Evolutionary conservation across 2,888 invertebrate genomes (phyloP).

Genomic region (Dolichomitus sp.): DNA sequence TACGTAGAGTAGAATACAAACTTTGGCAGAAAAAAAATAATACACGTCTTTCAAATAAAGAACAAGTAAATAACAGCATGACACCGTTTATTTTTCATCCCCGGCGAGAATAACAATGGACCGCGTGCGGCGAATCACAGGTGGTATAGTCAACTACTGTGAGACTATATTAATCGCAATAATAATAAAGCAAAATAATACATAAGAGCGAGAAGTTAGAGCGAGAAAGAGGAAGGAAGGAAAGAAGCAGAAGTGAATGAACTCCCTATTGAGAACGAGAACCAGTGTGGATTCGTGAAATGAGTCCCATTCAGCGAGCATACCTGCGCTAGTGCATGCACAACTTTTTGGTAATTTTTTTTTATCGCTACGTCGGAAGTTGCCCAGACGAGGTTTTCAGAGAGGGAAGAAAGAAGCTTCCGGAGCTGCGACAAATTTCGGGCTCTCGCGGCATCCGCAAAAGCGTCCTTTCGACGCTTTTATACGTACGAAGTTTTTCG

Average conservation of each 20-base stretch:
- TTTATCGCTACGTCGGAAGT: constrained; percentile 79
- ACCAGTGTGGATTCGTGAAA: constrained; percentile 45
- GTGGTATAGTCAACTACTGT: constrained; percentile 34
- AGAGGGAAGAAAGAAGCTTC: constrained; percentile 39
- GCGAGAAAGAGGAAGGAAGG: constrained; percentile 28
- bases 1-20: neutral
- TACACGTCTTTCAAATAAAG: neutral
- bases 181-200: constrained; percentile 37
- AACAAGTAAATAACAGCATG: neutral
- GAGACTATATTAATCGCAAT: constrained; percentile 19
- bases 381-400: constrained; percentile 80
- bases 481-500: neutral
- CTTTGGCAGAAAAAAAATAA: neutral
- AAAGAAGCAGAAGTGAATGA: constrained; percentile 37
- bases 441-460: constrained; percentile 48
- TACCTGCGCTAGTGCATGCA: constrained; percentile 38
- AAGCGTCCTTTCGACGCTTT: neutral
- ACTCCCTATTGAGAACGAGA: constrained; percentile 53
- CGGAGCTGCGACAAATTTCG: constrained; percentile 57
- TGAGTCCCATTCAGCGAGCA: constrained; percentile 56
- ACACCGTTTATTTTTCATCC: constrained; percentile 4
- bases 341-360: constrained; percentile 55
- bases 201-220: constrained; percentile 1
- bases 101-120: constrained; percentile 7
- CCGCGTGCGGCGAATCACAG: constrained; percentile 30